phyloP scores from a whole-genome alignment of 2,888 invertebrate genomes.

The Ophioninae sp. region DNA sequence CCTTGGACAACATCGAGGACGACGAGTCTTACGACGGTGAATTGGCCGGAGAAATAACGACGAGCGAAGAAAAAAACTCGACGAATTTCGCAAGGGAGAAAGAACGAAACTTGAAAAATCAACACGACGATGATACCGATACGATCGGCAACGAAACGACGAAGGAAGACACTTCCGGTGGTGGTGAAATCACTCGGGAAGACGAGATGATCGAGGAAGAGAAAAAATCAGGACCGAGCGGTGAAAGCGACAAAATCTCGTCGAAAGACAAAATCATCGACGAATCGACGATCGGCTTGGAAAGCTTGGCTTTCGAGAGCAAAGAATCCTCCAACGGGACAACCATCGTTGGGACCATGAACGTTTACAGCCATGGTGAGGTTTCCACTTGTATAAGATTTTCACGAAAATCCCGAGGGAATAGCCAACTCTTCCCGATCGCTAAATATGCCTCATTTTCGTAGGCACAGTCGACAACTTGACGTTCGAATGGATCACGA shows the following conservation, averaged over 20 bases:
- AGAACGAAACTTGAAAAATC: slow-evolving; percentile 30
- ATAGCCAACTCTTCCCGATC: too few relatives aligned
- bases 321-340: slow-evolving; percentile 75
- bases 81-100: slow-evolving; percentile 25
- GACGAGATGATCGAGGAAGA: slow-evolving; percentile 62
- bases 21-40: slow-evolving; percentile 66
- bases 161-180: slow-evolving; percentile 57
- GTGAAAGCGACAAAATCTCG: slow-evolving; percentile 21
- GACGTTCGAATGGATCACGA: slow-evolving; percentile 90
- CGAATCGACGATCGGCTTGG: slow-evolving; percentile 49
- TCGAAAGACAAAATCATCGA: slow-evolving; percentile 51
- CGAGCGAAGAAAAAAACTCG: slow-evolving; percentile 45
- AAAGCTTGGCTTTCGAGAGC: slow-evolving; percentile 74
- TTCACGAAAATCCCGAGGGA: too few relatives aligned
- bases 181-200: slow-evolving; percentile 64
- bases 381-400: neutral
- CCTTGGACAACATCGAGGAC: slow-evolving; percentile 58
- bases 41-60: slow-evolving; percentile 56
- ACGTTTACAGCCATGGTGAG: slow-evolving; percentile 74
- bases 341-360: slow-evolving; percentile 76
- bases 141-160: slow-evolving; percentile 56
- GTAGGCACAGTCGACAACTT: slow-evolving; percentile 77
- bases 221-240: neutral
- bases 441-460: neutral
- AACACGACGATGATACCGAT: slow-evolving; percentile 29